Base-by-base conservation (phyloP, 2,113 vertebrate species). In the Myodes glareolus region DNA sequence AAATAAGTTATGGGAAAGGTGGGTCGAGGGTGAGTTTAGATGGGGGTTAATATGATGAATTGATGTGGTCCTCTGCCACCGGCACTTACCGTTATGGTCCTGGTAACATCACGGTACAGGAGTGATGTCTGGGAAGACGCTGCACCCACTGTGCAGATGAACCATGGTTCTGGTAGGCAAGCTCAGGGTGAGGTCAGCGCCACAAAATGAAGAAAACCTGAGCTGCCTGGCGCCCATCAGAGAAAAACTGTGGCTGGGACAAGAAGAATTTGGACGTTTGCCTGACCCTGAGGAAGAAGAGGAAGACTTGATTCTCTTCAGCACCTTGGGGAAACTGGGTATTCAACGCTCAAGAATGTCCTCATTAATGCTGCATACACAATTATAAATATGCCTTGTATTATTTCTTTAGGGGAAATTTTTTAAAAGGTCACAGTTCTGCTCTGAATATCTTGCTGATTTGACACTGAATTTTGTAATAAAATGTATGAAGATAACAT, bases 381-480 rank as follows among this genome's bases (percentile, higher is more conserved):
- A 70, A 80, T 76, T 80, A 67, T 17, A 90, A 80, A 80, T 58
- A n/a, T 3, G 33, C 1, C 25, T 7, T 16, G 14, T 16, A 13
- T 81, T 55, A 61, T 42, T 89, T 92, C 80, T 90, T 55, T 52
- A 67, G 58, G n/a, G 75, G 12, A 86, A 39, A 13, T 5, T 75
- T 68, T 89, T 81, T 1, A 50, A 92, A 78, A 33, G 21, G 91
- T 81, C 81, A 68, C 67, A 90, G 76, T 76, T 86, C 67, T 25
- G 55, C n/a, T 67, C 96, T 45, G 63, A 80, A 94, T 91, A 84
- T 92, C 90, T 85, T 92, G 65, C 88, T 77, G 50, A 52, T n/a
- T 61, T 86, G 86, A 94, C 42, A 61, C 17, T 84, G 78, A 81
- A 63, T 42, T 50, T 33, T 76, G 65, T 67, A 67, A 21, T 67